These are phyloP conservation scores for Gyrodactylus bullatarudis DNA, from an alignment of 1,140 invertebrate species.

Conservation along the genomic window DNA sequence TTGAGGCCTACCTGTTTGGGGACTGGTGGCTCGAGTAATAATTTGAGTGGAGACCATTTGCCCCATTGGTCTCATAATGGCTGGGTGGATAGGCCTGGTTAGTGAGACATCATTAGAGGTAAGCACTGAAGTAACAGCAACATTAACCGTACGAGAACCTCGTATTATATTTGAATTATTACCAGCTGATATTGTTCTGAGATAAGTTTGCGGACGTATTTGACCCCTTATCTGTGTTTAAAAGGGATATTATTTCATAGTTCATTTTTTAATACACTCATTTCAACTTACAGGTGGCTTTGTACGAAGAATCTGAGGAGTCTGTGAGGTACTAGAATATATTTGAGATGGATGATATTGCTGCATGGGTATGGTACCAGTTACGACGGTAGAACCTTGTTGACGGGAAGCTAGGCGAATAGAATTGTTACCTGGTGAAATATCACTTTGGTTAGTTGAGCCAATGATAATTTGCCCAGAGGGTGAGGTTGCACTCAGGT, in stretches of 20 bases:
- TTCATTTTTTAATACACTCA: too few species aligned
- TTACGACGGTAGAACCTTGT: neutral
- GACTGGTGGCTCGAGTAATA: neutral
- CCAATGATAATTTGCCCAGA: neutral
- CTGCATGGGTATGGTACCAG: neutral
- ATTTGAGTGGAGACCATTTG: neutral
- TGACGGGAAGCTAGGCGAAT: neutral
- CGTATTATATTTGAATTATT: neutral
- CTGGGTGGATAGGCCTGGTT: neutral
- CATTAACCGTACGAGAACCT: neutral
- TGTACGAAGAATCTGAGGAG: neutral
- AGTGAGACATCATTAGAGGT: neutral
- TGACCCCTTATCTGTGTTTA: neutral
- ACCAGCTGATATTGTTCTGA: neutral
- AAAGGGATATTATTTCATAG: too few species aligned
- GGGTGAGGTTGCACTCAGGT: neutral
- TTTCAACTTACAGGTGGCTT: neutral
- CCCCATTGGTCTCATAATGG: neutral
- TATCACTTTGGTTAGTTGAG: neutral
- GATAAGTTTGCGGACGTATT: neutral
- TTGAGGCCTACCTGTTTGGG: neutral
- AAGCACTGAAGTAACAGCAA: neutral
- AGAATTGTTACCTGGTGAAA: neutral
- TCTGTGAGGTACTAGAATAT: neutral
- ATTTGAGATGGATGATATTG: neutral